These are phyloP conservation scores for Guaruba guarouba DNA, from an alignment of 2,113 vertebrate genomes.

Conservation along the genomic window DNA sequence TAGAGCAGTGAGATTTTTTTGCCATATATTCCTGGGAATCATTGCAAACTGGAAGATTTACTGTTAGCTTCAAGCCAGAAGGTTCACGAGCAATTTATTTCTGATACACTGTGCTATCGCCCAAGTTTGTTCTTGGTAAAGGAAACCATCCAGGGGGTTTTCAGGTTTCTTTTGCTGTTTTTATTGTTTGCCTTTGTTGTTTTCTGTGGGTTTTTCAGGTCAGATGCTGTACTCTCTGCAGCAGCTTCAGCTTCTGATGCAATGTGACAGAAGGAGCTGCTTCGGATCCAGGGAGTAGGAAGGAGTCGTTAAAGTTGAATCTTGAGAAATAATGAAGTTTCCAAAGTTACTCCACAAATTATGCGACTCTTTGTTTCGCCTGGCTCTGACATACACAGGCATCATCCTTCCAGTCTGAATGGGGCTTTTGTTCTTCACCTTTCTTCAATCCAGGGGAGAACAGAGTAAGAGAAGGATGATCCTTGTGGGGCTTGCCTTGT, in stretches of 20 bases:
- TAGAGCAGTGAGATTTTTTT: conserved; percentile 12
- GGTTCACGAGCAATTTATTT: conserved; percentile 42
- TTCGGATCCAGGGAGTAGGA: neutral
- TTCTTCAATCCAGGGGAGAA: neutral
- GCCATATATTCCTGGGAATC: conserved; percentile 30
- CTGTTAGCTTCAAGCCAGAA: conserved; percentile 23
- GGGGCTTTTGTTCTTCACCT: neutral
- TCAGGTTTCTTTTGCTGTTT: neutral
- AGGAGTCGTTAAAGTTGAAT: neutral
- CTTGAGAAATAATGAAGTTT: conserved; percentile 11
- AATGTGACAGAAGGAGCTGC: neutral
- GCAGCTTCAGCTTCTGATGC: neutral
- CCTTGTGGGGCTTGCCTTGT: neutral
- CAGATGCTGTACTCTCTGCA: neutral
- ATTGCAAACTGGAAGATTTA: conserved; percentile 33
- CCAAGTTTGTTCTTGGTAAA: conserved; percentile 4
- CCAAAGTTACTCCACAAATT: neutral
- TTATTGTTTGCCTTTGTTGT: neutral
- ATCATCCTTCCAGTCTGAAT: neutral
- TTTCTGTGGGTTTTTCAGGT: neutral
- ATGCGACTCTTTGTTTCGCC: neutral
- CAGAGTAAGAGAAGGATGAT: neutral
- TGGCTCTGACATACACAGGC: neutral
- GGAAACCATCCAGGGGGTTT: neutral
- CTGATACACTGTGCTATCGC: neutral